phyloP scores from a whole-genome alignment of 2,113 vertebrate genomes.

The Cryptomyrus ogoouensis region DNA sequence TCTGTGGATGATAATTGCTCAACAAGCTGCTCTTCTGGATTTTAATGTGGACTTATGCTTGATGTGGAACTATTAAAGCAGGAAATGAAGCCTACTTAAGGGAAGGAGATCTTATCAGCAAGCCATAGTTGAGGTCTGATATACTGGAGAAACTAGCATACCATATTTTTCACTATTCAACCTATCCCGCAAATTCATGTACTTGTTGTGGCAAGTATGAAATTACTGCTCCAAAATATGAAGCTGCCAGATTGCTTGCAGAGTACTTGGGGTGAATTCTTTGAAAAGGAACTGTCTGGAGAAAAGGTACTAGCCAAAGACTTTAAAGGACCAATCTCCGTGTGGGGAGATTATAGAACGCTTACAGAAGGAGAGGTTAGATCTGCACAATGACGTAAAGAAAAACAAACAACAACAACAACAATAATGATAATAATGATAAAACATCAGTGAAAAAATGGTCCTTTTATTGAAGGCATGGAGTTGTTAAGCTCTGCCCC shows the following conservation, averaged over 20 bases:
- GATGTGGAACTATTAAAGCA: not conserved
- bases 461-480: not conserved
- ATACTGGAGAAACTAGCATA: not conserved
- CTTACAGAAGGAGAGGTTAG: too few species aligned
- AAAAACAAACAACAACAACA: not conserved
- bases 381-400: too few species aligned
- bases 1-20: not conserved
- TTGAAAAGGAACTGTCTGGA: not conserved
- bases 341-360: too few species aligned
- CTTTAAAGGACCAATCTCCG: not conserved
- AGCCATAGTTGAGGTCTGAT: not conserved
- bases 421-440: not conserved
- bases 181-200: not conserved
- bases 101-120: not conserved
- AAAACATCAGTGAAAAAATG: not conserved
- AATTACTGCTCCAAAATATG: not conserved
- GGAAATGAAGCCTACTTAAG: not conserved
- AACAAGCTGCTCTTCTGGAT: not conserved
- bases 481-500: not conserved
- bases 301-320: not conserved
- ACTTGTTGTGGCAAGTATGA: not conserved
- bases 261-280: not conserved
- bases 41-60: not conserved
- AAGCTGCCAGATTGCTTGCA: not conserved
- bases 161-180: not conserved